Evolutionary conservation across 1,140 invertebrate genomes (phyloP).

Genomic region (Prorops nasuta): DNA sequence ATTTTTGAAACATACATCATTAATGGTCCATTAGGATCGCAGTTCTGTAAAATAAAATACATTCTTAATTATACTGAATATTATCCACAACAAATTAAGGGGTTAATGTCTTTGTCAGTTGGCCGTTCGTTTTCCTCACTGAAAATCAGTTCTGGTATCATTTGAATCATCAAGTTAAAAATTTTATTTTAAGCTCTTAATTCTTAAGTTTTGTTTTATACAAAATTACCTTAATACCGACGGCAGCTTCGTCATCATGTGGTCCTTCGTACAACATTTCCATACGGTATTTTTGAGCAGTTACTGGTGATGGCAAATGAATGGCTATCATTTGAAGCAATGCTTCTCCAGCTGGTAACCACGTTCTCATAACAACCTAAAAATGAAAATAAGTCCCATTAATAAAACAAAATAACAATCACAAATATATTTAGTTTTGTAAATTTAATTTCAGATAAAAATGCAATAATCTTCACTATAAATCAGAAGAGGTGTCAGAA

Average conservation of each 20-base stretch:
- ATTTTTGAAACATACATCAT: conserved; percentile 99
- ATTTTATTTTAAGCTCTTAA: neutral
- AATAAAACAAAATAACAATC: no score
- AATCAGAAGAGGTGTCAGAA: conserved; percentile 56
- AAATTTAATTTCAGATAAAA: conserved; percentile 1
- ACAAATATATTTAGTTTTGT: conserved; percentile 1
- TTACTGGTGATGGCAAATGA: conserved; percentile 97
- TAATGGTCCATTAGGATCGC: conserved; percentile 93
- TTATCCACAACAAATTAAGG: no score
- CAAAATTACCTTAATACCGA: conserved; percentile 73
- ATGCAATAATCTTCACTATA: conserved; percentile 31
- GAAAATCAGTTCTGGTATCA: conserved; percentile 53
- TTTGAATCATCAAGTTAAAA: conserved; percentile 13
- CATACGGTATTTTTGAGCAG: conserved; percentile 98
- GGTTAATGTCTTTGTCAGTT: conserved; percentile 33
- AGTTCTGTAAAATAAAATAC: conserved; percentile 65
- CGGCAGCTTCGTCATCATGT: conserved; percentile 92
- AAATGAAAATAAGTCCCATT: no score
- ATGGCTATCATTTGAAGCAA: conserved; percentile 99
- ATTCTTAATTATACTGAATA: neutral
- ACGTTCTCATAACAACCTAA: conserved; percentile 94
- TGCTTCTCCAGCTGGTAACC: conserved; percentile 99
- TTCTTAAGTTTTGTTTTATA: conserved; percentile 7
- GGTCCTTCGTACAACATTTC: conserved; percentile 99
- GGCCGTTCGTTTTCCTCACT: conserved; percentile 40